Base-by-base conservation (phyloP, 2,888 invertebrate species). In the Acleris cristana region DNA sequence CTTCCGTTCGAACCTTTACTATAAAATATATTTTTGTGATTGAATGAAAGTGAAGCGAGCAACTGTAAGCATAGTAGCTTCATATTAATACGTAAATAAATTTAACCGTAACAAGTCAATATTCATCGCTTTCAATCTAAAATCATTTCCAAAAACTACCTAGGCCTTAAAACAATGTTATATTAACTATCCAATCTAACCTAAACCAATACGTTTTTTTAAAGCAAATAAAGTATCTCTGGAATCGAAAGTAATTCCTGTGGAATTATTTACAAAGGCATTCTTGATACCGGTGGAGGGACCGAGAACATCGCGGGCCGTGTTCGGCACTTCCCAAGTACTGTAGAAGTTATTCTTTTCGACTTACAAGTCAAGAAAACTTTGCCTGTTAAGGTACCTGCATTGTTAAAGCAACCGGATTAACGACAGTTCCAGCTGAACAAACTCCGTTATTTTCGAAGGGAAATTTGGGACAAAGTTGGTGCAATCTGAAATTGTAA, bases 381-480 rank as follows among this genome's bases (percentile, higher is more conserved):
- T 86, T 83, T 65, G 75, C 66, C 79, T 79, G 78, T 84, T 73
- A 69, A 72, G 71, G 72, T 75, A 77, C 77, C n/a, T 55, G 62
- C 61, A 76, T 75, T 78, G 78, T 77, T 77, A 75, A 79, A 80
- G 78, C 77, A 72, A 79, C 76, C 77, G 81, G 83, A 84, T 85
- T 84, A 85, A 84, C 83, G 83, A 83, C 76, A 57, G 76, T 78
- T 77, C 73, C 76, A 75, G 76, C 74, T 74, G 75, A 80, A 80
- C 76, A 72, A 77, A 77, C 75, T 79, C 75, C 71, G 65, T 69
- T 70, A 69, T 70, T 73, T 73, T 69, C 59, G 64, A 65, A 71
- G 71, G 71, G 74, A 70, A 56, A 58, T 55, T 49, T 56, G 3
- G 59, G 55, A 40, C 23, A 73, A 63, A 72, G 61, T 58, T 71